Evolutionary conservation across 2,113 vertebrate genomes (phyloP).

Genomic region (Triplophysa siluroides): DNA sequence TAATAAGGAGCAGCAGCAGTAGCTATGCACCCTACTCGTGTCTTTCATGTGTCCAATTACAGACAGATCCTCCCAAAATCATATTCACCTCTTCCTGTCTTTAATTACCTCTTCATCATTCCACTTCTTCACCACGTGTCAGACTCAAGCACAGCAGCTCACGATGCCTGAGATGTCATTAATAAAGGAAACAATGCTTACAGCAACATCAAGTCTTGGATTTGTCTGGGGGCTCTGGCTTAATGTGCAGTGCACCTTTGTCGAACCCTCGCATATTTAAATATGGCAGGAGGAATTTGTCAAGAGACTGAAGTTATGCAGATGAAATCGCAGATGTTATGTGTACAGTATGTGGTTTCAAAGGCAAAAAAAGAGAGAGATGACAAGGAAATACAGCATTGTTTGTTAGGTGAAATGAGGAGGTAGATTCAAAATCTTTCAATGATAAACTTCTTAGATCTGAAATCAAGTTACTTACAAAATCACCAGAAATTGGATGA

Average conservation of each 20-base stretch:
- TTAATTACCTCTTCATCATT: slow-evolving; percentile 90
- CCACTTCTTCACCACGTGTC: slow-evolving; percentile 73
- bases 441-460: too few relatives aligned
- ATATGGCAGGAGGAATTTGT: neutral
- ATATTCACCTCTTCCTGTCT: slow-evolving; percentile 82
- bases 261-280: slow-evolving; percentile 3
- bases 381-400: slow-evolving; percentile 16
- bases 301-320: slow-evolving; percentile 9
- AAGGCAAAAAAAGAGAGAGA: neutral
- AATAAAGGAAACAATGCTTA: slow-evolving; percentile 34
- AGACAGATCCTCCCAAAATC: slow-evolving; percentile 80
- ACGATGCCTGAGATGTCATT: slow-evolving; percentile 22
- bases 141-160: slow-evolving; percentile 55
- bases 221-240: slow-evolving; percentile 5
- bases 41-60: slow-evolving; percentile 92
- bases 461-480: too few relatives aligned
- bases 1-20: slow-evolving; percentile 82
- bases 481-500: too few relatives aligned
- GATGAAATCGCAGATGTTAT: neutral
- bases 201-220: slow-evolving; percentile 2
- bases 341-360: neutral
- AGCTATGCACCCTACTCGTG: slow-evolving; percentile 74
- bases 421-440: too few relatives aligned
- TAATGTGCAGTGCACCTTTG: slow-evolving; percentile 21
- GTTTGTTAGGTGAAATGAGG: slow-evolving; percentile 9